A percentile compares a stretch with the other conserved stretches of the same genome.
Evolutionary conservation across 2,888 invertebrate species (phyloP).

Genomic region (Callyntrura sp.): DNA sequence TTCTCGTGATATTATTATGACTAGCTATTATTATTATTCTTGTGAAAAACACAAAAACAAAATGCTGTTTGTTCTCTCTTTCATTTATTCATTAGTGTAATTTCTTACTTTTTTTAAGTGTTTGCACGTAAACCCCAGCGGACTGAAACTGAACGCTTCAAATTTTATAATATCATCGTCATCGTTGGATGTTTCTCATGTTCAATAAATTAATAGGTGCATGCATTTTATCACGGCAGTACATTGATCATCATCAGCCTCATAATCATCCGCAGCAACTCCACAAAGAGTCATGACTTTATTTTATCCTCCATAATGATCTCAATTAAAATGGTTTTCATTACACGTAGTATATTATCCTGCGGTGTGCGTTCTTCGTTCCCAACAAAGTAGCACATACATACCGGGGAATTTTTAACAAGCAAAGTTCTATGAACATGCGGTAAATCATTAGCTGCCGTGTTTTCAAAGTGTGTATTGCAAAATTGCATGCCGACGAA

Average conservation of each 20-base stretch:
- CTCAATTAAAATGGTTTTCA: conserved; percentile 56
- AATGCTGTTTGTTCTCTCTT: conserved; percentile 61
- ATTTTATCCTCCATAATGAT: conserved; percentile 63
- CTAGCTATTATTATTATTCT: conserved; percentile 29
- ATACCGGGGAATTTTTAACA: neutral
- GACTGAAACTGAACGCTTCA: too few relatives aligned
- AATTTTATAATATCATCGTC: too few relatives aligned
- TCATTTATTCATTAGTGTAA: conserved; percentile 67
- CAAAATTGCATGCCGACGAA: conserved; percentile 59
- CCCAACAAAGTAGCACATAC: conserved; percentile 15
- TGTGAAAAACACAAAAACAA: conserved; percentile 64
- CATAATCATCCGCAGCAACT: neutral
- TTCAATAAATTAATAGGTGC: conserved; percentile 68
- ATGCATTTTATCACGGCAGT: conserved; percentile 57
- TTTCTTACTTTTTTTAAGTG: conserved; percentile 40
- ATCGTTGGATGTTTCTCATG: conserved; percentile 62
- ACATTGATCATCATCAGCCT: conserved; percentile 15
- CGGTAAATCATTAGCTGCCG: conserved; percentile 53
- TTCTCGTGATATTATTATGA: conserved; percentile 43
- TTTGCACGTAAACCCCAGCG: neutral
- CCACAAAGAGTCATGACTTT: conserved; percentile 39
- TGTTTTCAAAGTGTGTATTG: conserved; percentile 64
- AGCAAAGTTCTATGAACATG: conserved; percentile 20
- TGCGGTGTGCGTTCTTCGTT: neutral
- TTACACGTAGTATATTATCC: neutral